phyloP scores from a whole-genome alignment of 64 coral and sea anemone genomes.

The Porites lutea region DNA sequence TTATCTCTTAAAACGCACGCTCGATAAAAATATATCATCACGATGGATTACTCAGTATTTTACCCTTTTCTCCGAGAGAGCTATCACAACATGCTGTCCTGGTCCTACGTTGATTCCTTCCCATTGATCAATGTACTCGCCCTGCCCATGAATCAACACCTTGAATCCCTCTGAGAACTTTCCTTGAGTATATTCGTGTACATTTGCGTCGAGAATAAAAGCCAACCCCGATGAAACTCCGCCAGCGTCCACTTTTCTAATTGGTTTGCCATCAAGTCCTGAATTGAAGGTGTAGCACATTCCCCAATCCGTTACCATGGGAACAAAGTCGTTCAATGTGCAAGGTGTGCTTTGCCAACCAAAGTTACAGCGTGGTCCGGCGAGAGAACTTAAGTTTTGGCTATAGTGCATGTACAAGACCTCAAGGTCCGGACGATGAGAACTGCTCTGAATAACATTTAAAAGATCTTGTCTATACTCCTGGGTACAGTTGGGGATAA shows the following conservation, averaged over 20 bases:
- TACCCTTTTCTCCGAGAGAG: constrained; percentile 51
- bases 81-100: constrained; percentile 49
- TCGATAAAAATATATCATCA: too few relatives aligned
- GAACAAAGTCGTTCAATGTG: constrained; percentile 31
- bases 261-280: constrained; percentile 20
- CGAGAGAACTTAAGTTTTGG: neutral
- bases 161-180: constrained; percentile 57
- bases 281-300: constrained; percentile 83
- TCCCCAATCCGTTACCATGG: constrained; percentile 46
- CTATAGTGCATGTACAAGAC: constrained; percentile 32
- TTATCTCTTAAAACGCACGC: too few relatives aligned
- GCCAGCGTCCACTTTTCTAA: neutral
- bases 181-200: constrained; percentile 31
- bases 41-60: too few relatives aligned
- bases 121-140: constrained; percentile 68
- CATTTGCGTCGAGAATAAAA: constrained; percentile 34
- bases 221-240: constrained; percentile 48
- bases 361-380: neutral
- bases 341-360: neutral
- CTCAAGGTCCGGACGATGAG: neutral
- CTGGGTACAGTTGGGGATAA: constrained; percentile 53
- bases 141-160: constrained; percentile 64
- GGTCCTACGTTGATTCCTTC: constrained; percentile 66
- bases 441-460: neutral
- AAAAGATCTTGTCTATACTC: constrained; percentile 52